These are phyloP conservation scores for Nomada flava DNA, from an alignment of 2,888 invertebrate genomes.

Conservation along the genomic window DNA sequence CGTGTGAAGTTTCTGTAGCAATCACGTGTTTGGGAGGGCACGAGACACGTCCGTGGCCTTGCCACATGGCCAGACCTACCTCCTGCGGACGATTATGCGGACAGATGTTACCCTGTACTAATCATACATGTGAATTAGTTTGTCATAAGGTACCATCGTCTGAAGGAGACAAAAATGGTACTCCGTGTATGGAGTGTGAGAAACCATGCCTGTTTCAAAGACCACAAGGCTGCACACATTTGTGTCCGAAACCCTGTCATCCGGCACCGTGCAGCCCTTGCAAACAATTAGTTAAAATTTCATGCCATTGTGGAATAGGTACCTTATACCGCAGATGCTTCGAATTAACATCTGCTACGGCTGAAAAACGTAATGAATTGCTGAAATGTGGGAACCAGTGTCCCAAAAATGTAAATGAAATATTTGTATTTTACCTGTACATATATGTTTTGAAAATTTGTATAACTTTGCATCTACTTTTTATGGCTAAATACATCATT, in stretches of 20 bases:
- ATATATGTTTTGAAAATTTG: not conserved
- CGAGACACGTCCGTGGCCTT: constrained; percentile 89
- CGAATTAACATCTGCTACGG: constrained; percentile 87
- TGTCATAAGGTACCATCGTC: constrained; percentile 89
- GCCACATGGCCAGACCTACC: constrained; percentile 88
- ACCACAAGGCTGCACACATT: constrained; percentile 91
- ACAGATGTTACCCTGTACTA: constrained; percentile 89
- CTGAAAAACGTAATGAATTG: constrained; percentile 82
- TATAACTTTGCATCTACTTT: not conserved
- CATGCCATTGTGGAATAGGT: constrained; percentile 93
- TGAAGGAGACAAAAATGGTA: constrained; percentile 41
- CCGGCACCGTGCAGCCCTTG: constrained; percentile 92
- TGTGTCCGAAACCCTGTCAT: constrained; percentile 90
- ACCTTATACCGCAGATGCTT: constrained; percentile 91
- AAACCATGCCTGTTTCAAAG: constrained; percentile 87
- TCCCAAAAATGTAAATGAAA: constrained; percentile 87
- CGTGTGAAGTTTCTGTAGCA: constrained; percentile 89
- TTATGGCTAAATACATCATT: not conserved
- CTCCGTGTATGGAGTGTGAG: constrained; percentile 86
- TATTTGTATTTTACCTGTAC: not conserved
- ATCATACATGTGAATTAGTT: constrained; percentile 89
- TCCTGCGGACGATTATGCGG: constrained; percentile 94
- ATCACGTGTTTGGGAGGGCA: constrained; percentile 91
- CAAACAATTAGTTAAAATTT: constrained; percentile 87
- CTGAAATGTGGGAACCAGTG: constrained; percentile 93